Conservation (phyloP, 2,797 vertebrate species). For the Nothura maculosa region DNA sequence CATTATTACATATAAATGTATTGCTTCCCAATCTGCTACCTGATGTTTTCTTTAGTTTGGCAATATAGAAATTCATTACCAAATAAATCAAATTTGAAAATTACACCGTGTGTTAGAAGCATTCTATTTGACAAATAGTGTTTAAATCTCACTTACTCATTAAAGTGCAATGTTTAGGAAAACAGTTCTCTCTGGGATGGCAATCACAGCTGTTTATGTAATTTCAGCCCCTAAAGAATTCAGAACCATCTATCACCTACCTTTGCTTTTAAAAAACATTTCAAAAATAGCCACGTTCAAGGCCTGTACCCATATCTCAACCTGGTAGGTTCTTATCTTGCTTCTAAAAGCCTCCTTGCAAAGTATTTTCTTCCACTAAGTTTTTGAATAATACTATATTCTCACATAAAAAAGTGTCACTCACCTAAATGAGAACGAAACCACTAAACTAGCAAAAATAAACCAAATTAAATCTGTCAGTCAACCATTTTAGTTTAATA, state of each 20-base stretch:
- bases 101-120: background rate
- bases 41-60: background rate
- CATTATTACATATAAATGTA: background rate
- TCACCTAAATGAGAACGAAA: background rate
- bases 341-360: background rate
- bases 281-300: background rate
- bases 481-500: background rate
- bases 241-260: background rate
- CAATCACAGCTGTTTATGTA: background rate
- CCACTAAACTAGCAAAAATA: background rate
- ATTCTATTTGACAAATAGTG: background rate
- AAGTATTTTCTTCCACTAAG: background rate
- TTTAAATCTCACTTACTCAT: background rate
- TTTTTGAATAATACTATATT: background rate
- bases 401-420: background rate
- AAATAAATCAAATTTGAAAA: background rate
- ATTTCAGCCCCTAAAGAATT: background rate
- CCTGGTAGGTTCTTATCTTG: background rate
- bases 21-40: background rate
- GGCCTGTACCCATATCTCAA: background rate
- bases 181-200: background rate
- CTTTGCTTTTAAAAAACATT: background rate
- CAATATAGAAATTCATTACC: background rate
- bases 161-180: background rate
- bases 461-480: background rate